Base-by-base conservation (phyloP, 2,113 vertebrate genomes). In the Oreotrochilus melanogaster region DNA sequence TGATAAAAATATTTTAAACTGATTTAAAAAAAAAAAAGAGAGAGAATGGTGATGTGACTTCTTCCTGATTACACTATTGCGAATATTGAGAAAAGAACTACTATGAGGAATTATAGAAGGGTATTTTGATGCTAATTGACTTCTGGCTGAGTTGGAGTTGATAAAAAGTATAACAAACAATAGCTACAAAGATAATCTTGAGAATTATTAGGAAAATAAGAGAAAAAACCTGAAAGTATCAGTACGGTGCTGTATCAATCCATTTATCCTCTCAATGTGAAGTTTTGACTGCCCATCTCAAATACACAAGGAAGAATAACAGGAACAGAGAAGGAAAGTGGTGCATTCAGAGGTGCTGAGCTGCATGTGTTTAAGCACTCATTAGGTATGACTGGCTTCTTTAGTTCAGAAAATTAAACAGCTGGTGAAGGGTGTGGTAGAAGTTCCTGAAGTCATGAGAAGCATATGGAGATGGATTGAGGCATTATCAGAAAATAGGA, bases 31-130 rank as follows among this genome's bases (percentile, higher is more conserved):
- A 31, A 18, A 9, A 47, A 61, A 85, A 37, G 10, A 37, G 35
- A n/a, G 18, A 0, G 0, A 76, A 73, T n/a, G 8, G 8, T 53
- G 48, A 33, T 0, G 0, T 76, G 27, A 15, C 45, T 73, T 80
- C 64, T 80, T 47, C 7, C 24, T 73, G 60, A 9, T 56, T 39
- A 35, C 22, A 50, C 15, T 6, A 11, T 81, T 71, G 92, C 51
- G 60, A 81, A 42, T 78, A 85, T 13, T 47, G 27, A 45, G 64
- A 33, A 14, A 51, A 47, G 3, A 10, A 43, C 7, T 35, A n/a
- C 28, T 70, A 10, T 58, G 13, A 30, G 54, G 45, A 60, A 74
- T 60, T 51, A 18, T 8, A 56, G 18, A 37, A 81, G 6, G 28
- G 6, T 24, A 7, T 85, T 81, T 81, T 66, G 24, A 10, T 57